phyloP scores from a whole-genome alignment of 2,797 vertebrate species.

The Gymnothorax javanicus region DNA sequence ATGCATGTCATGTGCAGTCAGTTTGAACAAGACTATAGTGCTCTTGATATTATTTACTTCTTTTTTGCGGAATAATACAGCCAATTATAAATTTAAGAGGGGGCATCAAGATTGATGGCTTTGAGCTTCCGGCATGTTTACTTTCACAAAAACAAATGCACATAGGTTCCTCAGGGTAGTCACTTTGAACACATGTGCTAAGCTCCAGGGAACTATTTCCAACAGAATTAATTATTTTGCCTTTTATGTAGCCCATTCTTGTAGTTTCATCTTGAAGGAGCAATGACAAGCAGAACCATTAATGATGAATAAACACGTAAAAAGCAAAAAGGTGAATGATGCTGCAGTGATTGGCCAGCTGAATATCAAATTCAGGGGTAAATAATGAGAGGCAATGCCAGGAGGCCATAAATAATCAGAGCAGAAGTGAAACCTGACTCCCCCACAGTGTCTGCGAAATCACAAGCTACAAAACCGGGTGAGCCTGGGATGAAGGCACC shows the following conservation, averaged over 20 bases:
- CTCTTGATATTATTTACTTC: background rate
- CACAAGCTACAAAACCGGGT: constrained; percentile 11
- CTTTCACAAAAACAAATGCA: background rate
- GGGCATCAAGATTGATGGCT: background rate
- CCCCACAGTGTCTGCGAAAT: background rate
- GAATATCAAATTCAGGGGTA: background rate
- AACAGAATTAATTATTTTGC: background rate
- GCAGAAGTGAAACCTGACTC: constrained; percentile 7
- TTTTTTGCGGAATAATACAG: background rate
- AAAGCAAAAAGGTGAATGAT: background rate
- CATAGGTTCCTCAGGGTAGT: background rate
- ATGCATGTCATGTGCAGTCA: background rate
- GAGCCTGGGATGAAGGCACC: background rate
- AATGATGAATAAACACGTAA: background rate
- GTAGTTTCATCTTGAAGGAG: background rate
- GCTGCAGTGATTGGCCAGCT: background rate
- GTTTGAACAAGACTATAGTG: background rate
- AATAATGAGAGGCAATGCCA: background rate
- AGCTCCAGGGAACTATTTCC: background rate
- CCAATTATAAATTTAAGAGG: background rate
- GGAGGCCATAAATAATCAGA: background rate
- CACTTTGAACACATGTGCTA: background rate
- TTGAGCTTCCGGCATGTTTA: background rate
- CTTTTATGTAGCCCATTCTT: background rate
- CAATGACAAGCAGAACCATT: background rate